Conservation (phyloP, 2,113 vertebrate species). For the Leiothrix lutea region DNA sequence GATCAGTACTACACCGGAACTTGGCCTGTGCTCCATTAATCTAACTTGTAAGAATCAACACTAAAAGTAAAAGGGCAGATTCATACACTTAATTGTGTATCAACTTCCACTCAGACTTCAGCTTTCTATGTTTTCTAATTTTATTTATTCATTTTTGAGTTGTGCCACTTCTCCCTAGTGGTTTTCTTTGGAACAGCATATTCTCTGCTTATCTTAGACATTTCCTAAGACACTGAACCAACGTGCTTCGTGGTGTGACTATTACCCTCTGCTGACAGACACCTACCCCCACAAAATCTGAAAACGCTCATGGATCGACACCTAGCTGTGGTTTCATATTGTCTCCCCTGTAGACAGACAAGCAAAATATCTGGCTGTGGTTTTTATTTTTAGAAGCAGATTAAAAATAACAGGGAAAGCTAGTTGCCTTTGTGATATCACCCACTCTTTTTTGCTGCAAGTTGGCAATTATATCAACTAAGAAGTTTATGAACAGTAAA, state of each 20-base stretch:
- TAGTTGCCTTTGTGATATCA: background rate
- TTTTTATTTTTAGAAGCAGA: background rate
- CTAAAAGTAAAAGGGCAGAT: background rate
- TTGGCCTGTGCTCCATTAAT: background rate
- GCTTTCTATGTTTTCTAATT: background rate
- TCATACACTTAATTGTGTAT: background rate
- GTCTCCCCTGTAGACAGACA: background rate
- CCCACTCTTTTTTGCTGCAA: background rate
- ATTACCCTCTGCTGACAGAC: background rate
- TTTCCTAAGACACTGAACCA: background rate
- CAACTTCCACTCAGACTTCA: background rate
- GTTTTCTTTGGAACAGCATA: background rate
- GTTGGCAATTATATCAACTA: background rate
- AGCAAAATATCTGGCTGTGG: background rate
- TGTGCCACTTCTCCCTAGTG: background rate
- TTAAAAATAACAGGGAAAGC: background rate
- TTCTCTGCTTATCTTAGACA: background rate
- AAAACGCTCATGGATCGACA: background rate
- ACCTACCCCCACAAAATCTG: background rate
- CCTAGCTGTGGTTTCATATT: background rate
- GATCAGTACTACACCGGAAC: background rate
- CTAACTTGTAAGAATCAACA: background rate
- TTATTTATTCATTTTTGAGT: background rate
- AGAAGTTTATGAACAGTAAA: background rate
- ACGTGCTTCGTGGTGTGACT: background rate